Percentiles rank a stretch among this genome's conserved stretches.
phyloP scores from a whole-genome alignment of 1,140 invertebrate species.

The Microvelia longipes region DNA sequence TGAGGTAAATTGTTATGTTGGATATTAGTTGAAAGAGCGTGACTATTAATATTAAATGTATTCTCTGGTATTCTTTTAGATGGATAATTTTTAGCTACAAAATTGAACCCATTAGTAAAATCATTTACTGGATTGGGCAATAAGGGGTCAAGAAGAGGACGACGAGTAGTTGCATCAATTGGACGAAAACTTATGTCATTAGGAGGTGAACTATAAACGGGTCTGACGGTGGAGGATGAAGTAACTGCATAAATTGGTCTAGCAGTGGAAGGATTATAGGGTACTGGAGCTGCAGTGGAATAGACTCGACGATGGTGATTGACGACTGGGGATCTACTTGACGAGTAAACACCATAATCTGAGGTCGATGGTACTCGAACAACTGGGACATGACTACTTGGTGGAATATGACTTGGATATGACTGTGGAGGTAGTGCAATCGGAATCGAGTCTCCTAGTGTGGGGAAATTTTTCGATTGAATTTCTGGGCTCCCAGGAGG shows the following conservation, averaged over 20 bases:
- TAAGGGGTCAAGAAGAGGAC: not conserved
- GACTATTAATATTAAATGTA: not conserved
- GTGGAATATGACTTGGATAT: too few species aligned
- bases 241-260: too few species aligned
- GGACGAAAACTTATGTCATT: not conserved
- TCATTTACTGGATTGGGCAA: not conserved
- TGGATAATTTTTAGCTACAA: not conserved
- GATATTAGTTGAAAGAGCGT: not conserved
- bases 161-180: not conserved
- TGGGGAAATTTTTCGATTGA: not conserved
- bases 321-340: not conserved
- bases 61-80: not conserved
- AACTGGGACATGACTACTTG: too few species aligned
- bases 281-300: too few species aligned
- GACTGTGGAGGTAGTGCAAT: too few species aligned
- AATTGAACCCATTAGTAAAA: not conserved
- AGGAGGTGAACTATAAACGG: too few species aligned
- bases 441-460: too few species aligned
- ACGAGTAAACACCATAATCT: not conserved
- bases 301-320: too few species aligned
- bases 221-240: too few species aligned
- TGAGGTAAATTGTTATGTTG: not conserved
- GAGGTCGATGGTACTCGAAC: not conserved
- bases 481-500: not conserved
- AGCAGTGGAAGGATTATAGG: too few species aligned